Base-by-base conservation (phyloP, 2,888 invertebrate genomes). In the Marasmarcha lunaedactyla region DNA sequence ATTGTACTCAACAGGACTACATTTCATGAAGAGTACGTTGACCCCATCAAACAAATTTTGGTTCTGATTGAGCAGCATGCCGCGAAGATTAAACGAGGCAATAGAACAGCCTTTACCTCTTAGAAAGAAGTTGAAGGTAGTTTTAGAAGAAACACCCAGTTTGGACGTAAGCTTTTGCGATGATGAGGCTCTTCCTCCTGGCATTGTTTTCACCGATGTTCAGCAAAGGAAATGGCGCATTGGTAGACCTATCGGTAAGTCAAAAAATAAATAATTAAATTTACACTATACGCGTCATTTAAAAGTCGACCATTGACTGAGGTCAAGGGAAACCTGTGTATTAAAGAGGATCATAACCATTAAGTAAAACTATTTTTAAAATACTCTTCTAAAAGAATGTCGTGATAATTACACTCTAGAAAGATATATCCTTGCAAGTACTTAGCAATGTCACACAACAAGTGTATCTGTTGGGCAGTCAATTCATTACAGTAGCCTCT, bases 221-320 rank as follows among this genome's bases (percentile, higher is more conserved):
- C 86, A 86, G 15, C 89, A 91, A 52, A 93, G 92, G 57, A 86
- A 90, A 63, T 98, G 97, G 97, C 89, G 88, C 51, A 81, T 97
- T 42, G 97, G 97, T 1, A 89, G 90, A 58, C 88, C 93, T 2
- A 90, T 97, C 54, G 97, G 97, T 87, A 53, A 63, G 67, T 57
- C 7, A 34, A 14, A 34, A 34, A 42, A 37, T 42, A 38, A 41
- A 37, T 39, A 14, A 39, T 36, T 25, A 25, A 6, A 6, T 25
- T 25, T 25, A n/a, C n/a, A n/a, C n/a, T n/a, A n/a, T n/a, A n/a
- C n/a, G n/a, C n/a, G n/a, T n/a, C n/a, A n/a, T n/a, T n/a, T n/a
- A n/a, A n/a, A n/a, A n/a, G n/a, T n/a, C n/a, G n/a, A n/a, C n/a
- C n/a, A n/a, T n/a, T n/a, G n/a, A n/a, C n/a, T n/a, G n/a, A n/a